Evolutionary conservation across 2,113 vertebrate species (phyloP).

Genomic region (Cavia porcellus): DNA sequence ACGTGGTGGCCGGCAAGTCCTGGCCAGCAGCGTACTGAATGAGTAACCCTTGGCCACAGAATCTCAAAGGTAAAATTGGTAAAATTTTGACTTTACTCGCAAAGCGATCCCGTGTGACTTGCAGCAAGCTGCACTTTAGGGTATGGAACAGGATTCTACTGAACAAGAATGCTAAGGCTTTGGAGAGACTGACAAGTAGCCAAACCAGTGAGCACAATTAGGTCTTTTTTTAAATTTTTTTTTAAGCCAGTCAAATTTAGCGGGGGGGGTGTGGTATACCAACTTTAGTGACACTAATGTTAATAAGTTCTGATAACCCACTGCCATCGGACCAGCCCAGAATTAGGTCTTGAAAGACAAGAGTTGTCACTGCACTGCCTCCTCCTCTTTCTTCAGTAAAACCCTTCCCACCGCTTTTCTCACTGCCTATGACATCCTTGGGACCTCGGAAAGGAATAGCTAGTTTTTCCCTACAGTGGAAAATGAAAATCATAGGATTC

Average conservation of each 20-base stretch:
- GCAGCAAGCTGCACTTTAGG: neutral
- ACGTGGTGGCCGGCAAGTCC: accelerated
- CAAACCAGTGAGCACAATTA: neutral
- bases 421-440: neutral
- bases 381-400: neutral
- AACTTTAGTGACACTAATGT: too few species aligned
- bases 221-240: too few species aligned
- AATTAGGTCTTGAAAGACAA: neutral
- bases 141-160: too few species aligned
- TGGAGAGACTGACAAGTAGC: too few species aligned
- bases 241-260: too few species aligned
- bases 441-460: neutral
- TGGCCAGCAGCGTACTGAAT: accelerated
- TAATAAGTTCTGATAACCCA: too few species aligned
- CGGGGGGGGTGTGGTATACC: too few species aligned
- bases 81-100: neutral
- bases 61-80: neutral
- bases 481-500: neutral
- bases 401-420: neutral
- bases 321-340: too few species aligned
- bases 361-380: accelerated
- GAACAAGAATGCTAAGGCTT: too few species aligned
- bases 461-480: neutral
- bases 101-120: accelerated
- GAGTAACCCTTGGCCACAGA: neutral